phyloP scores from a whole-genome alignment of 2,888 invertebrate genomes.

The Andrena dorsata region DNA sequence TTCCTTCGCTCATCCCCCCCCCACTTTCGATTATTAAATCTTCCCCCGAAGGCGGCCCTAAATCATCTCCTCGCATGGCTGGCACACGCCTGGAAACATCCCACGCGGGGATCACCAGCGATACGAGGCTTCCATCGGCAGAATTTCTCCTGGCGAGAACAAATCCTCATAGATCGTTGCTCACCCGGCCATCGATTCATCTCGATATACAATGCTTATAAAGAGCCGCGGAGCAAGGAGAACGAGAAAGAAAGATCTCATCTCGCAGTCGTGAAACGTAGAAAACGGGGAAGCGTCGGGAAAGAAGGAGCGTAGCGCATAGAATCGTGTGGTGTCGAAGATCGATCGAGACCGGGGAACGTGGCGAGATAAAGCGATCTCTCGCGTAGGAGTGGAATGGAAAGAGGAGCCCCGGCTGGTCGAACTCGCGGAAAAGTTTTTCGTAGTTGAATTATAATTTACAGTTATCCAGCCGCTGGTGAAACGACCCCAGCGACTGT shows the following conservation, averaged over 20 bases:
- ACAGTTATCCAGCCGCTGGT: constrained; percentile 15
- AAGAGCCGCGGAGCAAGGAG: background rate
- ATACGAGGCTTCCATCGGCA: constrained; percentile 41
- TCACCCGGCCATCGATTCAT: constrained; percentile 76
- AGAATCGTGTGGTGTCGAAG: background rate
- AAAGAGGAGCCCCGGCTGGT: constrained; percentile 32
- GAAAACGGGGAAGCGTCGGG: constrained; percentile 36
- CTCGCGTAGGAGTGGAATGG: constrained; percentile 60
- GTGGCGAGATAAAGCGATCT: constrained; percentile 59
- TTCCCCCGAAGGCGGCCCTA: constrained; percentile 18
- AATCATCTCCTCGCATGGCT: constrained; percentile 41
- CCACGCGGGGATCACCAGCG: constrained; percentile 45
- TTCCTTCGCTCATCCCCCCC: background rate
- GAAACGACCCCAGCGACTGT: constrained; percentile 21
- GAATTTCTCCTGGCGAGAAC: constrained; percentile 51
- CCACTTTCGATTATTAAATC: constrained; percentile 14
- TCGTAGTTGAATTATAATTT: constrained; percentile 14
- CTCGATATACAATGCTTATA: constrained; percentile 71
- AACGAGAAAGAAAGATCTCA: constrained; percentile 26
- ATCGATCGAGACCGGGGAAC: constrained; percentile 61
- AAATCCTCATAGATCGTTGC: constrained; percentile 62
- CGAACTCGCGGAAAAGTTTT: constrained; percentile 40
- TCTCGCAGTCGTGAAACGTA: constrained; percentile 36
- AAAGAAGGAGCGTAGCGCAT: constrained; percentile 27
- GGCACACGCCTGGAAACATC: constrained; percentile 46